Conservation (phyloP, 1,140 invertebrate species). For the Drosophila pandora region DNA sequence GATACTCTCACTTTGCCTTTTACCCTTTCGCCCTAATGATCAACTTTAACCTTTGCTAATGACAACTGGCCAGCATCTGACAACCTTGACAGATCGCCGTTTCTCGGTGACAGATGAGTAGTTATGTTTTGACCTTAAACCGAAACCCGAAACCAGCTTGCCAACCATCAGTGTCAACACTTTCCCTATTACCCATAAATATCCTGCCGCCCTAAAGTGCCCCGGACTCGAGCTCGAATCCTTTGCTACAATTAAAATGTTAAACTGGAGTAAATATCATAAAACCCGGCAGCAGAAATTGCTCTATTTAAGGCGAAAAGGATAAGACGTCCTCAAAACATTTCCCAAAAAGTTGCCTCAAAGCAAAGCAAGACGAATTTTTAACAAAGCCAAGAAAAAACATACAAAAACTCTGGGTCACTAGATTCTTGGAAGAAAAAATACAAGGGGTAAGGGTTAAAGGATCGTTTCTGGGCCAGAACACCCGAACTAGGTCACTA, state of each 20-base stretch:
- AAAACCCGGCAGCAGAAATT: slow-evolving; percentile 50
- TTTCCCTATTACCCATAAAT: slow-evolving; percentile 57
- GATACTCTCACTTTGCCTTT: slow-evolving; percentile 41
- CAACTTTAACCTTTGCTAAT: slow-evolving; percentile 73
- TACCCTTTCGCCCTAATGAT: slow-evolving; percentile 54
- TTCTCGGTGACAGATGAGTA: slow-evolving; percentile 34
- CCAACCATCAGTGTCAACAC: slow-evolving; percentile 58
- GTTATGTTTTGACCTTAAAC: slow-evolving; percentile 21
- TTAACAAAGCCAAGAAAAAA: slow-evolving; percentile 46
- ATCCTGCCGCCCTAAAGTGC: slow-evolving; percentile 34
- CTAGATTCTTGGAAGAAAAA: slow-evolving; percentile 1
- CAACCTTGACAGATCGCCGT: slow-evolving; percentile 45
- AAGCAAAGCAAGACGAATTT: slow-evolving; percentile 57
- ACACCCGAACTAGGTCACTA: slow-evolving; percentile 75
- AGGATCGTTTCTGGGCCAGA: slow-evolving; percentile 9
- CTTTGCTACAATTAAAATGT: slow-evolving; percentile 79
- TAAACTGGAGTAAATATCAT: slow-evolving; percentile 74
- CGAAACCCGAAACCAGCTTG: slow-evolving; percentile 18
- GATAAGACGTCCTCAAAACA: slow-evolving; percentile 15
- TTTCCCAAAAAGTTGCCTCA: slow-evolving; percentile 66
- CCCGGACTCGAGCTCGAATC: slow-evolving; percentile 3
- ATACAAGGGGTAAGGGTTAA: slow-evolving; percentile 21
- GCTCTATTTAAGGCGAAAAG: slow-evolving; percentile 49
- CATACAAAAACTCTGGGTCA: slow-evolving; percentile 16
- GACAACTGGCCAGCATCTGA: slow-evolving; percentile 42